Evolutionary conservation across 1,140 invertebrate genomes (phyloP).

Genomic region (Aphelinus atriplicis): DNA sequence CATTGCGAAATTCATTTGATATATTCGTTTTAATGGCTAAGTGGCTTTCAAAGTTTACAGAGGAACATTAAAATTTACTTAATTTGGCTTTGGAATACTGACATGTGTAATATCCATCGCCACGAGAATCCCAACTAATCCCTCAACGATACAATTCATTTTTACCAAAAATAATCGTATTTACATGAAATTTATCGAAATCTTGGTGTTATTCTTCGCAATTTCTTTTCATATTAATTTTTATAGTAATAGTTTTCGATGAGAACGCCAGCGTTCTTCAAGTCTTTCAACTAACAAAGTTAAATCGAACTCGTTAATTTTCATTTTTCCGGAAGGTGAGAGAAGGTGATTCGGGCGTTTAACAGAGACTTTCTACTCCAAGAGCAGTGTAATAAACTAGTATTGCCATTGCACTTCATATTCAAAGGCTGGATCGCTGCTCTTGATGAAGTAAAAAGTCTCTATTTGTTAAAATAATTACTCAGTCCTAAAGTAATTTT

Average conservation of each 20-base stretch:
- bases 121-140: conserved; percentile 40
- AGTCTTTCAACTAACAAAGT: conserved; percentile 24
- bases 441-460: conserved; percentile 19
- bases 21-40: conserved; percentile 35
- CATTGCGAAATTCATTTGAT: conserved; percentile 37
- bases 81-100: conserved; percentile 46
- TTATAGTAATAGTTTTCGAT: conserved; percentile 16
- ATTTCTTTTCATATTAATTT: conserved; percentile 17
- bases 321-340: conserved; percentile 30
- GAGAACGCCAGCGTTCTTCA: conserved; percentile 41
- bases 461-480: conserved; percentile 38
- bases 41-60: conserved; percentile 38
- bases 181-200: conserved; percentile 33
- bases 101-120: conserved; percentile 44
- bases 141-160: conserved; percentile 35
- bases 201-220: conserved; percentile 14
- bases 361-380: conserved; percentile 31
- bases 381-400: not conserved
- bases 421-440: conserved; percentile 6
- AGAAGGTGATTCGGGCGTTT: conserved; percentile 39
- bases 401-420: conserved; percentile 15
- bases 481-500: conserved; percentile 37
- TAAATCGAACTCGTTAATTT: conserved; percentile 19
- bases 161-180: conserved; percentile 25
- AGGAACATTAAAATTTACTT: conserved; percentile 43